Percentiles rank a stretch among this genome's conserved stretches.
phyloP scores from a whole-genome alignment of 2,888 invertebrate genomes.

The Drosophila neotestacea region DNA sequence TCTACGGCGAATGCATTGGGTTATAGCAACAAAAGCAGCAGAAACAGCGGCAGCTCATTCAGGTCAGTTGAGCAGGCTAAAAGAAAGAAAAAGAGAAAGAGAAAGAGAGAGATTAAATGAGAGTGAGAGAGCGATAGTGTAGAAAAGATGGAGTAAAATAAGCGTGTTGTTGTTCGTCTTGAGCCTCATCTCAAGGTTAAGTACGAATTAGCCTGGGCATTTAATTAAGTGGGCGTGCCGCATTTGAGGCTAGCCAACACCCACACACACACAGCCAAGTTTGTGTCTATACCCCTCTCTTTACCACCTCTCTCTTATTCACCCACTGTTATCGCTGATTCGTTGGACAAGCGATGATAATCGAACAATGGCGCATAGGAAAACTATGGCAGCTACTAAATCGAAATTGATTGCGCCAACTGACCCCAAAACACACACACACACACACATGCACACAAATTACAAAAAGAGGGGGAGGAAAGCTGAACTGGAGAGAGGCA shows the following conservation, averaged over 20 bases:
- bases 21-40: constrained; percentile 4
- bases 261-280: neutral
- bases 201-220: constrained; percentile 66
- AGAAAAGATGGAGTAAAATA: neutral
- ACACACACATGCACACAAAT: constrained; percentile 15
- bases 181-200: constrained; percentile 59
- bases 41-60: constrained; percentile 28
- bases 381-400: constrained; percentile 66
- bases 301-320: neutral
- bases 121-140: neutral
- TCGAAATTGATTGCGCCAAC: constrained; percentile 78
- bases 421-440: constrained; percentile 37
- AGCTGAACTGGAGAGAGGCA: neutral
- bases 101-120: too few species aligned
- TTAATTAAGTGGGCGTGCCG: constrained; percentile 76
- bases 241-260: constrained; percentile 19
- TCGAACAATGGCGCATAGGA: constrained; percentile 63
- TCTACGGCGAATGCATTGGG: constrained; percentile 49
- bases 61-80: constrained; percentile 36
- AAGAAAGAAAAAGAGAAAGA: neutral
- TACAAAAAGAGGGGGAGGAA: neutral
- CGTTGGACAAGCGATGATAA: constrained; percentile 59
- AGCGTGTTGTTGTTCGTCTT: constrained; percentile 18
- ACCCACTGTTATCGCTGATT: neutral
- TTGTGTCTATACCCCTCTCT: neutral